Base-by-base conservation (phyloP, 2,797 vertebrate genomes). In the Apodemus agrarius region DNA sequence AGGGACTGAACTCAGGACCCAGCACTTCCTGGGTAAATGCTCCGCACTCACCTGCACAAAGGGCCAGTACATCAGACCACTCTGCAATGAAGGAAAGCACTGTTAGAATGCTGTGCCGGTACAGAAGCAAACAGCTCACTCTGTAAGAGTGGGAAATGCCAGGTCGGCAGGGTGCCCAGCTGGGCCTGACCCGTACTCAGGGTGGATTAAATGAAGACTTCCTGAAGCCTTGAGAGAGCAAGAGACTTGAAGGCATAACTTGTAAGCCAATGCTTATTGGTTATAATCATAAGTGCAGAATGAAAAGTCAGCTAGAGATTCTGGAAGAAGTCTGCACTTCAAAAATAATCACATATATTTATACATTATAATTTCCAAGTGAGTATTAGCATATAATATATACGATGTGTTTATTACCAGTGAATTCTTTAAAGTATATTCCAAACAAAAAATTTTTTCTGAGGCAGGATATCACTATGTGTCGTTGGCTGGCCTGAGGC, bases 31-130 rank as follows among this genome's bases (percentile, higher is more conserved):
- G 12, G 16, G 80, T 22, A 84, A 79, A 34, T 31, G 29, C 49
- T 49, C 49, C 69, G 5, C 92, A 98, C 98, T 99, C 98, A 99
- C 99, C 99, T 99, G 99, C 97, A 99, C 99, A 82, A 99, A 99
- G 26, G 99, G 99, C 99, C 99, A 99, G 98, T 99, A 99, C 99
- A 99, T 99, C 63, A 99, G 98, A 93, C 99, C 99, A 0, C 98
- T 99, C 99, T 99, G 99, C 97, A 99, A 99, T 52, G 61, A 69
- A 92, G 85, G 59, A 29, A 1, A 98, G 84, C 34, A 31, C 37
- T 49, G 97, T 98, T 98, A 98, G 93, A 83, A 81, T 0, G 0
- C 9, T 91, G 95, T 93, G 95, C 54, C 96, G 91, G 40, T 1
- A 76, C 78, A 85, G 80, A 89, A 96, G 12, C 46, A 1, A 61